Evolutionary conservation across 2,888 invertebrate species (phyloP).

Genomic region (Anorthoa munda): DNA sequence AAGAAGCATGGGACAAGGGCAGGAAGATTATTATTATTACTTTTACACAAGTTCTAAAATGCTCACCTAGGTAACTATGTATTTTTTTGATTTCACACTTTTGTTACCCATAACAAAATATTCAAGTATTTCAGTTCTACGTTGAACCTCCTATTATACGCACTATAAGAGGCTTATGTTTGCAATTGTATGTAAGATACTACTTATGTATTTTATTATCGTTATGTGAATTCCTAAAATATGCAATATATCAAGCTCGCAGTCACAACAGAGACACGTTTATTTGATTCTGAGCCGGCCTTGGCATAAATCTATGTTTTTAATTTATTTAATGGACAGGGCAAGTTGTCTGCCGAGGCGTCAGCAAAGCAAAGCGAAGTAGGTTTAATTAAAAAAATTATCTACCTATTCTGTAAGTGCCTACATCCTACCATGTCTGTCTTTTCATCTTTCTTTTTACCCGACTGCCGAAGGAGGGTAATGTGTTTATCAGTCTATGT

Average conservation of each 20-base stretch:
- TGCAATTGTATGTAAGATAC: too few species aligned
- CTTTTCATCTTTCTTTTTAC: too few species aligned
- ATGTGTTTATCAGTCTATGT: too few species aligned
- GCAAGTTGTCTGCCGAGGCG: slow-evolving; percentile 1
- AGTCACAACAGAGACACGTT: slow-evolving; percentile 17
- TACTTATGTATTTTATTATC: neutral
- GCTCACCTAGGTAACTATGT: too few species aligned
- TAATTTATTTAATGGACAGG: slow-evolving; percentile 49
- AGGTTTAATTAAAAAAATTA: slow-evolving; percentile 16
- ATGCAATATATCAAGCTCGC: slow-evolving; percentile 31
- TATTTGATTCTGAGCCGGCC: slow-evolving; percentile 30
- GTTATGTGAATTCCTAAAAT: slow-evolving; percentile 4
- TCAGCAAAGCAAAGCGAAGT: slow-evolving; percentile 18
- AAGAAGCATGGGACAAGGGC: too few species aligned
- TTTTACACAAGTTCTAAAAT: too few species aligned
- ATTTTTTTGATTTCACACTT: too few species aligned
- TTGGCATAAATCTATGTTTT: slow-evolving; percentile 41
- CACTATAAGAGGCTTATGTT: slow-evolving; percentile 39
- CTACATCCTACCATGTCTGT: too few species aligned
- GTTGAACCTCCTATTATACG: neutral
- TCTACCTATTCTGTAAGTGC: neutral
- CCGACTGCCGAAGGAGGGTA: too few species aligned
- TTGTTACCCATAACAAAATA: neutral
- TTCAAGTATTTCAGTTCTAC: slow-evolving; percentile 1
- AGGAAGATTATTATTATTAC: too few species aligned